phyloP scores from a whole-genome alignment of 2,797 vertebrate genomes.

The Urophycis tenuis region DNA sequence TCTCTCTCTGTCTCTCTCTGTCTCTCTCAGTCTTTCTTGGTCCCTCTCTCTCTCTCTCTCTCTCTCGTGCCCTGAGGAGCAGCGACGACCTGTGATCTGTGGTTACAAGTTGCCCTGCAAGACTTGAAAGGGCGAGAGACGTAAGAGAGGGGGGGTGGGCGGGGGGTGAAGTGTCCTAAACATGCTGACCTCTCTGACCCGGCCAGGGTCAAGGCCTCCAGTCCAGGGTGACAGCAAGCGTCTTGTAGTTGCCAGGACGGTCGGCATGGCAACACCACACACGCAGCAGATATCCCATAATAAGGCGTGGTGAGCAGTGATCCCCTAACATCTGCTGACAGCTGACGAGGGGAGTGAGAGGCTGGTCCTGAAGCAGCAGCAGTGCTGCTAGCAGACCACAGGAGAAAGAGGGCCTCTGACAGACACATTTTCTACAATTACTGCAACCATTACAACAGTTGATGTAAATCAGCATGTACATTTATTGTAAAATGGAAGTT shows the following conservation, averaged over 20 bases:
- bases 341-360: no score
- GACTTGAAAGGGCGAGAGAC: conserved; percentile 54
- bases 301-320: no score
- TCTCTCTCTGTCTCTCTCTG: not conserved
- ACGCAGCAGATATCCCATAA: no score
- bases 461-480: no score
- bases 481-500: no score
- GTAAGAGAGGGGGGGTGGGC: conserved; percentile 21
- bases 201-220: conserved; percentile 80
- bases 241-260: conserved; percentile 72
- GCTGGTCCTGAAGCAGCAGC: no score
- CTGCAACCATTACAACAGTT: no score
- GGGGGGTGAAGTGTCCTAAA: conserved; percentile 25
- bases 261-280: conserved; percentile 16
- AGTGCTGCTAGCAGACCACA: no score
- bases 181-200: conserved; percentile 8
- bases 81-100: conserved; percentile 46
- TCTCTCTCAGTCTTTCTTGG: conserved; percentile 22
- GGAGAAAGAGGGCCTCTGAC: no score
- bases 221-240: conserved; percentile 76
- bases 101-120: conserved; percentile 54
- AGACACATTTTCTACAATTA: no score
- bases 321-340: no score
- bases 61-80: conserved; percentile 40
- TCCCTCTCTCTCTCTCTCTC: conserved; percentile 33